phyloP scores from a whole-genome alignment of 2,113 vertebrate species.

The Tricholaema leucomelas region DNA sequence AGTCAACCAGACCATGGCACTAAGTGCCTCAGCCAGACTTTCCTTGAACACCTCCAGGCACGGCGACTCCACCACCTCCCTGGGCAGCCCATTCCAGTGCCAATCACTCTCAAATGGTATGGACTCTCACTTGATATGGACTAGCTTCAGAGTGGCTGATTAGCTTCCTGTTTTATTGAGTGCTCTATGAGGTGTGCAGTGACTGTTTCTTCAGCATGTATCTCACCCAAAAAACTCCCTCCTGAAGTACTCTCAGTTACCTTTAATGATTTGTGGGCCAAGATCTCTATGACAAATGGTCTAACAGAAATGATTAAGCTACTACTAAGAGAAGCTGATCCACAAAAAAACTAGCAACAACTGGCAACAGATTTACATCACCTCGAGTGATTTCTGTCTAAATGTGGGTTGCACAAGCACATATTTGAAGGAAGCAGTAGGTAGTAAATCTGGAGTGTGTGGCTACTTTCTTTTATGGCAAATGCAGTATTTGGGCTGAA shows the following conservation, averaged over 20 bases:
- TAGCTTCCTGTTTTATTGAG: not conserved
- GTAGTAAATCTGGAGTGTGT: slow-evolving; percentile 56
- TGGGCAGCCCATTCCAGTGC: too few relatives aligned
- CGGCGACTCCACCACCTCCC: too few relatives aligned
- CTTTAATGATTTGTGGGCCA: not conserved
- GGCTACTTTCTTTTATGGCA: slow-evolving; percentile 30
- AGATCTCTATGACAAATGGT: not conserved
- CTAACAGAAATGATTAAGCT: not conserved
- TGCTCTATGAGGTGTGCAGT: not conserved
- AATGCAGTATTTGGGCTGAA: not conserved
- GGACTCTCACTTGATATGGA: too few relatives aligned
- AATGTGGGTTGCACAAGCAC: slow-evolving; percentile 27
- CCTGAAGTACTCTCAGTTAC: not conserved
- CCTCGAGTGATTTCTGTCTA: slow-evolving; percentile 9
- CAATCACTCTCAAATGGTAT: too few relatives aligned
- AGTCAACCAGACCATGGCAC: too few relatives aligned
- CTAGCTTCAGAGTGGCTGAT: not conserved
- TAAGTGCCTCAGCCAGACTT: too few relatives aligned
- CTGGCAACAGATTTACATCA: not conserved
- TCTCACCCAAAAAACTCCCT: not conserved
- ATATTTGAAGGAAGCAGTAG: slow-evolving; percentile 37
- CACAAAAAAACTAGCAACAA: not conserved
- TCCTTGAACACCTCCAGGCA: too few relatives aligned
- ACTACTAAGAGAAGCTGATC: not conserved
- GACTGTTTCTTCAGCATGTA: not conserved